Evolutionary conservation across 2,888 invertebrate species (phyloP), one percentile per base, ranked within the genome.

Genomic region (Yponomeuta malinellus): DNA sequence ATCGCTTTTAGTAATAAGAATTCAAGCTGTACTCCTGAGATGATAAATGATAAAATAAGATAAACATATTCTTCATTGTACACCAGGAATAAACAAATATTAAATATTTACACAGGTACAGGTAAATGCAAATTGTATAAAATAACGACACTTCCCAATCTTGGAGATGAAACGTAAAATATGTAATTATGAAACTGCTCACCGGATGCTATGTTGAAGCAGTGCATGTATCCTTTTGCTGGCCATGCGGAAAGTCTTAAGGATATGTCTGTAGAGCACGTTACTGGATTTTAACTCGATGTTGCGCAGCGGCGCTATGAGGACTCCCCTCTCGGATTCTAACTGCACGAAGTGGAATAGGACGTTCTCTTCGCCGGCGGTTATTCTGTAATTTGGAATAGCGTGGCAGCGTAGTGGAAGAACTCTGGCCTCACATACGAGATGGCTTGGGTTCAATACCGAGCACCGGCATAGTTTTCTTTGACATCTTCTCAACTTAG

Each of bases 341-440:
- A 97, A 83, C 72, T 95, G 95, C 0, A 97, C 93, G 78, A 95
- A 97, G 83, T 96, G 95, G 79, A 96, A 95, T 72, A 97, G 82
- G 10, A 95, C 94, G 81, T 96, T 96, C 72, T 95, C 94, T 70
- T 93, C 93, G 1, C 96, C 96, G 0, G 94, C 91, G 29, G 96
- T 96, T 76, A 96, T 89, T 83, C 93, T 93, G 79, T 64, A 86
- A 87, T 43, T 43, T 43, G 43, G 8, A 43, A 73, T 2, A 43
- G 43, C 43, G 43, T 43, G 43, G 43, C 6, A 43, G 8, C 43
- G 43, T 5, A 8, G 43, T 6, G 43, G 1, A 8, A 43, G 5
- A 43, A 43, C 9, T 43, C 43, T 43, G 43, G 43, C 8, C 43
- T 43, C 9, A 43, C 33, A 33, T 33, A 33, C 33, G 33, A 33